These are phyloP conservation scores for Petaurus breviceps DNA, from an alignment of 2,113 vertebrate genomes.

Conservation along the genomic window DNA sequence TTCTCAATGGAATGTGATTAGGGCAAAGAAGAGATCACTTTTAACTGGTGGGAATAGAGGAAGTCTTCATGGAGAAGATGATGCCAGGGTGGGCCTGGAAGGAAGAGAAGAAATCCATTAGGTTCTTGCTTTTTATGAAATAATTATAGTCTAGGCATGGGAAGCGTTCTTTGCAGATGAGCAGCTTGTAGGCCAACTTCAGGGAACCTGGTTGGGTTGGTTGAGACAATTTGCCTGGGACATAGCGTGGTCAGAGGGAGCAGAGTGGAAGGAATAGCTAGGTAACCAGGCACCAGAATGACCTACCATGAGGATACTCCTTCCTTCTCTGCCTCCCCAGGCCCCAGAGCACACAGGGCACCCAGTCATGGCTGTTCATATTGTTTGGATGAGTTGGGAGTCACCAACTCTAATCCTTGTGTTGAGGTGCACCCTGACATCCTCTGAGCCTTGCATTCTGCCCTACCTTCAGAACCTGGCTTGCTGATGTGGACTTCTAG, in stretches of 20 bases:
- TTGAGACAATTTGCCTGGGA: neutral
- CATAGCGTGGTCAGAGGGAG: neutral
- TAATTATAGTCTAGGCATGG: neutral
- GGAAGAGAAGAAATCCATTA: neutral
- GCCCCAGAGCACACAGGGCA: neutral
- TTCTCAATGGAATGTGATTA: neutral
- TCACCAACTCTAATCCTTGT: too few species aligned
- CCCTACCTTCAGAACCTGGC: too few species aligned
- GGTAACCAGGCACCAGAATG: neutral
- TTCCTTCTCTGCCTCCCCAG: neutral
- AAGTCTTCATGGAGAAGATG: neutral
- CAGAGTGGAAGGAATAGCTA: neutral
- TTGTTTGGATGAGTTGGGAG: neutral
- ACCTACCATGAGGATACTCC: neutral
- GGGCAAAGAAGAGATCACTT: slow-evolving; percentile 4
- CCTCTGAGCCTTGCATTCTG: too few species aligned
- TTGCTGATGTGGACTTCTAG: too few species aligned
- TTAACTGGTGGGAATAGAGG: neutral
- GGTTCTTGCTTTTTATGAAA: too few species aligned
- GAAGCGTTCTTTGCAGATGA: neutral
- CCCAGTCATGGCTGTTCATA: neutral
- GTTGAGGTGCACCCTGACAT: too few species aligned
- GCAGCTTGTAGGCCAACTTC: neutral
- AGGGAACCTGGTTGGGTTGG: neutral
- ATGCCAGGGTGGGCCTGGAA: neutral